Base-by-base conservation (phyloP, 2,113 vertebrate species). In the Callipepla squamata region DNA sequence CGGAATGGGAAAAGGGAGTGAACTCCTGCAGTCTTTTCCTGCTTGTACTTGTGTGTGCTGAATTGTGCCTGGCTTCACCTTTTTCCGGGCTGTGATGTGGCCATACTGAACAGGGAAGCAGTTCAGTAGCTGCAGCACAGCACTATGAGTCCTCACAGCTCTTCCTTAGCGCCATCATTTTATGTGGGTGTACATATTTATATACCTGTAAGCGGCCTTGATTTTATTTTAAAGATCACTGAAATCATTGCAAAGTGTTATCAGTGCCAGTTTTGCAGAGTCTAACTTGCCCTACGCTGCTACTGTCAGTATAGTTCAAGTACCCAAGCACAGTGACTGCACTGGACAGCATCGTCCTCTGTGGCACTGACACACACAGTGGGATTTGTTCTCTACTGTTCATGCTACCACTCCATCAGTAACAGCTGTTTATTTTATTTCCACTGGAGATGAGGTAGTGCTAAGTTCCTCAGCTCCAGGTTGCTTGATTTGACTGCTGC, bases 121-220 rank as follows among this genome's bases (percentile, higher is more conserved):
- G 25, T 16, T 40, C 26, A 20, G 78, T 20, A 53, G 80, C 42
- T 42, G 21, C 40, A 83, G 66, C 75, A 38, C 11, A 40, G 13
- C 1, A 0, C n/a, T 48, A 20, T 0, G 0, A 11, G 48, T 3
- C 2, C 13, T 17, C 2, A 0, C 63, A 44, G 57, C 38, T 44
- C 16, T 61, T 72, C 58, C 34, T 67, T 9, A 55, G 34, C 70
- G 15, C 18, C 9, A 5, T n/a, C 51, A 21, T 32, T 50, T 32
- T 57, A 32, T 32, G 9, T 30, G 53, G 17, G 30, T 57, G 10
- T 57, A 57, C 11, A 32, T 57, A 57, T 57, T 57, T 57, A 57
- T 5, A 4, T 4, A 1, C 4, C 4, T 18, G 2, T 19, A 42
- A 47, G 7, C 59, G 68, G 59, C 63, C 63, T 38, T 6, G 4